Percentiles rank a stretch among this genome's conserved stretches.
These are phyloP conservation scores for Amphiura filiformis DNA, from an alignment of 35 echinoderm and acorn worm genomes.

Conservation along the genomic window DNA sequence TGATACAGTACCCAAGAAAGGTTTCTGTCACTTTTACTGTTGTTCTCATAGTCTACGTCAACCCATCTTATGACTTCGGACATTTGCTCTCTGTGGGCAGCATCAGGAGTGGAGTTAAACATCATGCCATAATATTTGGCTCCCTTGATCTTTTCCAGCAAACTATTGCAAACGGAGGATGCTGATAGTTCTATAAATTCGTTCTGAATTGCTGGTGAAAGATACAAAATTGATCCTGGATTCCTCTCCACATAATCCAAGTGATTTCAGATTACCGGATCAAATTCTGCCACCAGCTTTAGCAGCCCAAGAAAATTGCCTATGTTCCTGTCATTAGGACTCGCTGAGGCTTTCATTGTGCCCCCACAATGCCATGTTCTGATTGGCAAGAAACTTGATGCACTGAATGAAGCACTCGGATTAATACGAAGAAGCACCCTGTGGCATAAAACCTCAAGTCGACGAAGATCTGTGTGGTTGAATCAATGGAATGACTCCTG, in stretches of 20 bases:
- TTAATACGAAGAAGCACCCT: too few relatives aligned
- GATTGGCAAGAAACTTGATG: conserved; percentile 7
- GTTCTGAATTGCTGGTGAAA: conserved; percentile 16
- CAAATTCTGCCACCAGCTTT: neutral
- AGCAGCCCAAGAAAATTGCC: conserved; percentile 14
- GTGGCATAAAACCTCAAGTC: too few relatives aligned
- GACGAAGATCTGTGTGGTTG: too few relatives aligned
- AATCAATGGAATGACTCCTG: too few relatives aligned
- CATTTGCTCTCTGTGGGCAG: conserved; percentile 26
- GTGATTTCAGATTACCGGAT: neutral
- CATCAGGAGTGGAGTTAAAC: conserved; percentile 31
- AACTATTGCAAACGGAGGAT: conserved; percentile 4
- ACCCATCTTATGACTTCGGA: conserved; percentile 19
- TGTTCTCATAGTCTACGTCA: conserved; percentile 15
- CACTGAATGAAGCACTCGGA: neutral
- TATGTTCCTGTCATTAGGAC: neutral
- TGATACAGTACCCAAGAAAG: conserved; percentile 12
- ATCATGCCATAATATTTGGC: conserved; percentile 19
- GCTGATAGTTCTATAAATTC: conserved; percentile 26
- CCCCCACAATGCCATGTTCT: conserved; percentile 5
- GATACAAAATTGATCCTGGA: neutral
- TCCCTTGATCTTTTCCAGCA: conserved; percentile 4
- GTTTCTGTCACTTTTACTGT: conserved; percentile 4
- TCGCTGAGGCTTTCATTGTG: neutral
- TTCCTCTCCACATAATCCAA: neutral